phyloP scores from a whole-genome alignment of 2,113 vertebrate genomes.

The Scomber colias region DNA sequence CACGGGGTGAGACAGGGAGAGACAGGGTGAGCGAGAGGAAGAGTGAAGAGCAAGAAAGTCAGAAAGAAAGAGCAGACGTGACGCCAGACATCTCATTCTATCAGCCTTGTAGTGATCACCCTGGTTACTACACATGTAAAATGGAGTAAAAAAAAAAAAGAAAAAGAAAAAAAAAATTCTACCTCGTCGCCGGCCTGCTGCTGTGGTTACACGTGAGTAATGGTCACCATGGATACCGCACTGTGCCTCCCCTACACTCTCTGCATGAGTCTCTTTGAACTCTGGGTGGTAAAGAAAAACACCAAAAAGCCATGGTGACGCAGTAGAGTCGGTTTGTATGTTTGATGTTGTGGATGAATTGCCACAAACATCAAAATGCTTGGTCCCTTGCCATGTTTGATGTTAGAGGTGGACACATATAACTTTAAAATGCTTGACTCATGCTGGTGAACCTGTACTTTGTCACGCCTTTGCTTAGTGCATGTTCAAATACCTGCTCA shows the following conservation, averaged over 20 bases:
- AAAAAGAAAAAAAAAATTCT: slow-evolving; percentile 20
- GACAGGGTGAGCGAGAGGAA: not conserved
- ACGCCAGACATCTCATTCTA: slow-evolving; percentile 33
- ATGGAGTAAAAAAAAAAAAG: not conserved
- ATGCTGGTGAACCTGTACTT: not conserved
- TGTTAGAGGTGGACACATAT: not conserved
- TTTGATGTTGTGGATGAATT: not conserved
- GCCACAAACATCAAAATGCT: not conserved
- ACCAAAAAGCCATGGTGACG: not conserved
- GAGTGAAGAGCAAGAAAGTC: slow-evolving; percentile 3
- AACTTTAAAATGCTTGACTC: slow-evolving; percentile 7
- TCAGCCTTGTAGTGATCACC: slow-evolving; percentile 28
- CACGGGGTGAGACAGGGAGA: not conserved
- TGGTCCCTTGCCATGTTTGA: not conserved
- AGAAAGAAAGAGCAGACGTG: not conserved
- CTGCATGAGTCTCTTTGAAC: slow-evolving; percentile 52
- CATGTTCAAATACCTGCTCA: slow-evolving; percentile 13
- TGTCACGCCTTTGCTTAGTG: not conserved
- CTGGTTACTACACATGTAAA: slow-evolving; percentile 56
- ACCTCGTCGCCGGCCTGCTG: slow-evolving; percentile 40
- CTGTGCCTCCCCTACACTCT: slow-evolving; percentile 2
- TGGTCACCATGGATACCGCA: slow-evolving; percentile 56
- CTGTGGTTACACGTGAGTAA: slow-evolving; percentile 51
- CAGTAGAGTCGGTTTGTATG: not conserved
- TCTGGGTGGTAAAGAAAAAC: slow-evolving; percentile 4